Base-by-base conservation (phyloP, 1,140 invertebrate genomes). In the Brachionus manjavacas region DNA sequence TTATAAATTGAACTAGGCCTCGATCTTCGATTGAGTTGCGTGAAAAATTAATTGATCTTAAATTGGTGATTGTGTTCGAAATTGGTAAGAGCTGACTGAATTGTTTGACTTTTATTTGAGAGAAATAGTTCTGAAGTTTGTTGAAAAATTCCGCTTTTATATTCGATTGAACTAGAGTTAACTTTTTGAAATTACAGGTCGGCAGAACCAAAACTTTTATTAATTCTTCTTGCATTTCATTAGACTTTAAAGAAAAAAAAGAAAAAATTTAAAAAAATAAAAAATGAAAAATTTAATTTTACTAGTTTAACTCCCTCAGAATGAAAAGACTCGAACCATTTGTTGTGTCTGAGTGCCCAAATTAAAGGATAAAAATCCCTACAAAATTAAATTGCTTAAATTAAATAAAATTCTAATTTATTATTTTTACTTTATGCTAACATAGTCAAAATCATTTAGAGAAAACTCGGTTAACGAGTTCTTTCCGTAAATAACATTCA, bases 191-290 rank as follows among this genome's bases (percentile, higher is more conserved):
- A 20, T 68, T 60, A 81, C 79, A 60, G 16, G 49, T 68, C 6
- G 79, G 79, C 12, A 81, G 20, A 11, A 64, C 41, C n/a, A 81
- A 43, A 31, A 81, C 52, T 46, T 81, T 81, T 12, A 81, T 60
- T 41, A 81, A 14, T 81, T 81, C 79, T 11, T 81, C 79, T 68
- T 81, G 79, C 52, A 81, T 60, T 68, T 81, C 79, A 23, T 81
- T 81, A 12, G 35, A 31, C 74, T 78, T 28, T 1, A 49, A 49
- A 25, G 9, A 20, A 23, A 43, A 2, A 35, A 7, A 35, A 35
- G 4, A 35, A 7, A 35, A 35, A 7, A 2, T 28, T 28, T 28
- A 28, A 35, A 35, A 35, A 35, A 35, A 35, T 25, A 43, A 16
- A 49, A 20, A 49, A 74, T 9, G 16, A 49, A 74, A 46, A 35